phyloP scores from a whole-genome alignment of 35 echinoderm and acorn worm species.

The Lytechinus pictus region DNA sequence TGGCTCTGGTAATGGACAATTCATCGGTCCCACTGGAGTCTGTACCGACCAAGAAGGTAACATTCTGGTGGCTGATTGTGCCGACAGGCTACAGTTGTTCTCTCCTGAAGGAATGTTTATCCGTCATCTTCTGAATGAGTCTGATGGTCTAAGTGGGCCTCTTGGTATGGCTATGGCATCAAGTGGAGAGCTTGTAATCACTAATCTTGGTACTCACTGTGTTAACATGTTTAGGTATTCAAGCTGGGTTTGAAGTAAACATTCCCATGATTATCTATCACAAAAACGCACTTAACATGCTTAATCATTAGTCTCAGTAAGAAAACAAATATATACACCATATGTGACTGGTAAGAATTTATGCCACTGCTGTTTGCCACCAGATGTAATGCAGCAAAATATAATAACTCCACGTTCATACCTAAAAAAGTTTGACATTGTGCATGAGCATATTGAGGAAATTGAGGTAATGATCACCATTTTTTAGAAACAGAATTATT shows the following conservation, averaged over 20 bases:
- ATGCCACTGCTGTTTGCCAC: too few relatives aligned
- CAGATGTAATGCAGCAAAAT: too few relatives aligned
- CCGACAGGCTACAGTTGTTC: conserved; percentile 94
- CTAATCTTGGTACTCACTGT: conserved; percentile 96
- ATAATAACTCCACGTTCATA: too few relatives aligned
- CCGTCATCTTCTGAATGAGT: conserved; percentile 78
- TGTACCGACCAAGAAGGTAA: conserved; percentile 95
- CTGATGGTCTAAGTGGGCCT: conserved; percentile 92
- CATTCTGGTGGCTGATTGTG: conserved; percentile 97
- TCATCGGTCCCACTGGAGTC: conserved; percentile 96
- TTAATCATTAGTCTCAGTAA: neutral
- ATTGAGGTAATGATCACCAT: too few relatives aligned
- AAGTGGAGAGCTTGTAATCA: conserved; percentile 89
- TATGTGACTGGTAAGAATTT: neutral
- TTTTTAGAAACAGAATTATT: too few relatives aligned
- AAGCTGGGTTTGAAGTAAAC: conserved; percentile 67
- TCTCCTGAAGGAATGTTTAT: conserved; percentile 88
- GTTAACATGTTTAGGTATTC: conserved; percentile 97
- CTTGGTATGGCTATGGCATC: conserved; percentile 80
- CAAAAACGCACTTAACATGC: neutral
- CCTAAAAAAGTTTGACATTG: too few relatives aligned
- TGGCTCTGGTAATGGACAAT: conserved; percentile 92
- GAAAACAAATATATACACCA: neutral
- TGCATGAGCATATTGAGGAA: too few relatives aligned
- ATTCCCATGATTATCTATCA: neutral